Conservation (phyloP, 1,140 invertebrate species). For the Achroia grisella region DNA sequence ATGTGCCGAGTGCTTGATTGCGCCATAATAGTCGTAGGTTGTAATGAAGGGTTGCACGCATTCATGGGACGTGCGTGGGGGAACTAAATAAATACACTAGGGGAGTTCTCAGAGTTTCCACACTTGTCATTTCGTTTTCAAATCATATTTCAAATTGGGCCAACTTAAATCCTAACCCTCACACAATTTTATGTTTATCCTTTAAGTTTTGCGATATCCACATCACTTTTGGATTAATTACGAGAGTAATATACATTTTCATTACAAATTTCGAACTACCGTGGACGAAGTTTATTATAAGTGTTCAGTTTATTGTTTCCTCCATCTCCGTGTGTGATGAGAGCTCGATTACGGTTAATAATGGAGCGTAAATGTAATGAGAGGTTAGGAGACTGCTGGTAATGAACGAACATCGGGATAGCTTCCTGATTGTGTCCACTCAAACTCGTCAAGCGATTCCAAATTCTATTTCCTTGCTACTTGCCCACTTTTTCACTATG, state of each 20-base stretch:
- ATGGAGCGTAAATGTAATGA: conserved; percentile 60
- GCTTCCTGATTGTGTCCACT: conserved; percentile 47
- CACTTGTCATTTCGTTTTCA: conserved; percentile 48
- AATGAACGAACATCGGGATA: conserved; percentile 32
- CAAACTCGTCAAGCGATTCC: conserved; percentile 29
- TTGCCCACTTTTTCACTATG: conserved; percentile 1
- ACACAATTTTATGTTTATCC: conserved; percentile 12
- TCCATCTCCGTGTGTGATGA: conserved; percentile 60
- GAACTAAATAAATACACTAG: conserved; percentile 37
- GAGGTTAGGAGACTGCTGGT: conserved; percentile 39
- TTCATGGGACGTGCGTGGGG: conserved; percentile 43
- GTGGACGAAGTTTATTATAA: conserved; percentile 17
- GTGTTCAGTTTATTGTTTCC: conserved; percentile 51
- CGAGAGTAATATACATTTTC: too few species aligned
- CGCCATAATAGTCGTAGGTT: conserved; percentile 55
- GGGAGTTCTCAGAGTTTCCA: conserved; percentile 48
- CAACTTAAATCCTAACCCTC: conserved; percentile 15
- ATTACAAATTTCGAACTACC: background rate
- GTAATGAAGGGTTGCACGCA: conserved; percentile 64
- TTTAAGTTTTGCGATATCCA: conserved; percentile 7
- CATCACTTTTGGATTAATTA: too few species aligned
- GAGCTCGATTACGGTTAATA: conserved; percentile 58
- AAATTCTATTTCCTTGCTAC: conserved; percentile 29
- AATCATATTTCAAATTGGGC: conserved; percentile 42
- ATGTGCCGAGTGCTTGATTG: conserved; percentile 64